Conservation (phyloP, 1,140 invertebrate species). For the Drosophila rufa region DNA sequence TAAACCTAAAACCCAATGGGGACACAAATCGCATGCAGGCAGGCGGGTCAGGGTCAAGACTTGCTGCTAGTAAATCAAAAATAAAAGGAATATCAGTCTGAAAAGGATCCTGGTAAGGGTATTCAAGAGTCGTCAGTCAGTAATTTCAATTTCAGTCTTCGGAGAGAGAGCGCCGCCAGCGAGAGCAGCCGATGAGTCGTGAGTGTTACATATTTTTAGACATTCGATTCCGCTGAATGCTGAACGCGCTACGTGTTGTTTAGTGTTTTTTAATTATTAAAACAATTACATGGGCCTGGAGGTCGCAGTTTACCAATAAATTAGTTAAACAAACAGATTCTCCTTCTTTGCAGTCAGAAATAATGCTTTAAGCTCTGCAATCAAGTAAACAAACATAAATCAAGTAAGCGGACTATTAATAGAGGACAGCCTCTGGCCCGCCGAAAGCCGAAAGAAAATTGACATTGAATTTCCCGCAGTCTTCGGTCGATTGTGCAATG, state of each 20-base stretch:
- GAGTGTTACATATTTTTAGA: slow-evolving; percentile 61
- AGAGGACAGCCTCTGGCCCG: slow-evolving; percentile 39
- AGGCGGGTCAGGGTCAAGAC: neutral
- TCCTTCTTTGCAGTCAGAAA: neutral
- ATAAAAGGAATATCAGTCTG: neutral
- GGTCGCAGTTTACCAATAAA: slow-evolving; percentile 38
- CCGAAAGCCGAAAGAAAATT: slow-evolving; percentile 52
- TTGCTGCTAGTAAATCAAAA: too few species aligned
- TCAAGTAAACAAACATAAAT: slow-evolving; percentile 75
- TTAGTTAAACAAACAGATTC: slow-evolving; percentile 35
- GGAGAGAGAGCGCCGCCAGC: slow-evolving; percentile 16
- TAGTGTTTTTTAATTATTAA: slow-evolving; percentile 61
- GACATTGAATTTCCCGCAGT: slow-evolving; percentile 76
- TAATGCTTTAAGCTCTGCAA: slow-evolving; percentile 29
- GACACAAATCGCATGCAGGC: neutral
- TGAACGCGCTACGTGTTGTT: slow-evolving; percentile 43
- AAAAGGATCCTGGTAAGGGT: slow-evolving; percentile 5
- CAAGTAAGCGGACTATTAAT: slow-evolving; percentile 66
- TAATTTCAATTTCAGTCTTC: neutral
- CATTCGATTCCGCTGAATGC: slow-evolving; percentile 34
- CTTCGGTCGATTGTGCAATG: slow-evolving; percentile 69
- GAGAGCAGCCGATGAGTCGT: slow-evolving; percentile 33
- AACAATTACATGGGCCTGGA: slow-evolving; percentile 49
- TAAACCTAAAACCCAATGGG: neutral
- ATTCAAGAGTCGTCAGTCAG: slow-evolving; percentile 26